Conservation (phyloP, 2,113 vertebrate genomes). For the Mustela lutreola region DNA sequence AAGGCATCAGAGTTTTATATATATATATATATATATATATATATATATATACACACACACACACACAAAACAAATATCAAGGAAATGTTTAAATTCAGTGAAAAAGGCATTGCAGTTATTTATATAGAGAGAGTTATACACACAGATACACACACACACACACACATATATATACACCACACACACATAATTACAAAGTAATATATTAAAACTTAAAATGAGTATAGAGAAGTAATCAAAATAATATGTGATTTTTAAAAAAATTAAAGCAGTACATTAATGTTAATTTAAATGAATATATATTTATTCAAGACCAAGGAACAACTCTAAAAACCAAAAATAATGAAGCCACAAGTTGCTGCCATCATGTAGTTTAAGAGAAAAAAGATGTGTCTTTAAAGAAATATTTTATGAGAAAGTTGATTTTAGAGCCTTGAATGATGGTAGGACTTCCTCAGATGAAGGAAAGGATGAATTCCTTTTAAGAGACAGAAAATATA, state of each 20-base stretch:
- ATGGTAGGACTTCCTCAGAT: background rate
- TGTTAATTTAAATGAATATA: background rate
- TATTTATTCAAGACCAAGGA: background rate
- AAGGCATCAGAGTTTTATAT: background rate
- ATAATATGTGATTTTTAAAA: background rate
- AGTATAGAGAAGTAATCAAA: background rate
- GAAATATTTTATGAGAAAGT: background rate
- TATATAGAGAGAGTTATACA: too few species aligned
- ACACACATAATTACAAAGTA: background rate
- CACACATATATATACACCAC: background rate
- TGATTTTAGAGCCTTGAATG: background rate
- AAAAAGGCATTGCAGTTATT: background rate
- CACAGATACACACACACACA: too few species aligned
- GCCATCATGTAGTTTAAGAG: background rate
- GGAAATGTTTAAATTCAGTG: slow-evolving; percentile 4
- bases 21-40: fast-evolving
- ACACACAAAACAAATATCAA: background rate
- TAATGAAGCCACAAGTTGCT: background rate
- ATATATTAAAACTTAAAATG: background rate
- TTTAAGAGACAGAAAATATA: background rate
- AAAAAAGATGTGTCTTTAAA: background rate
- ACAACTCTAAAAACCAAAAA: background rate
- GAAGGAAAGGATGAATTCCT: background rate
- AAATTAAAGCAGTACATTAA: background rate
- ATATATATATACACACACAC: too few species aligned